Percentiles rank a stretch among this genome's conserved stretches.
Conservation (phyloP, 2,797 vertebrate species). For the Meriones psammophilus region DNA sequence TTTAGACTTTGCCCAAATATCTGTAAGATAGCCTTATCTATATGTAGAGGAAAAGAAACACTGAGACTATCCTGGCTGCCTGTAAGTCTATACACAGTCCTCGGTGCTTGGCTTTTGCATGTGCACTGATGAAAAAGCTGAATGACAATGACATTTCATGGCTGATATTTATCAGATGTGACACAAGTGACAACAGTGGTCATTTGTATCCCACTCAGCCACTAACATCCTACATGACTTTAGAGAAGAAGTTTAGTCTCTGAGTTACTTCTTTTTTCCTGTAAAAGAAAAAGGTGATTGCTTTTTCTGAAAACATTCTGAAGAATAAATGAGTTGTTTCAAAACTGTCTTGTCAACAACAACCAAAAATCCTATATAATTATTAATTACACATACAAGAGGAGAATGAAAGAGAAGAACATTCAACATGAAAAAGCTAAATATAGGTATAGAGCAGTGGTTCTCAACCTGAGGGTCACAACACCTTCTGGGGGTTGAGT, state of each 20-base stretch:
- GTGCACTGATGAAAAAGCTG: too few species aligned
- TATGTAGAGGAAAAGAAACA: too few species aligned
- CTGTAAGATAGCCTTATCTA: too few species aligned
- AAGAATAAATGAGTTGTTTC: constrained; percentile 53
- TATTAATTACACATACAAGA: constrained; percentile 39
- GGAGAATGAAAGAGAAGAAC: constrained; percentile 34
- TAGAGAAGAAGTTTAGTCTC: neutral
- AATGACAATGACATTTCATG: too few species aligned
- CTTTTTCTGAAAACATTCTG: neutral
- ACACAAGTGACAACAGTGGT: too few species aligned
- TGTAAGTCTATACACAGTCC: too few species aligned
- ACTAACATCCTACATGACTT: neutral
- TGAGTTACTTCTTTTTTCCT: neutral
- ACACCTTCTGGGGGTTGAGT: neutral
- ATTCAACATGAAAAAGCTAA: constrained; percentile 53
- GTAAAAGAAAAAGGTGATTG: neutral
- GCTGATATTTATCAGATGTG: too few species aligned
- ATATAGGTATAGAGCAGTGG: neutral
- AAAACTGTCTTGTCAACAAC: neutral
- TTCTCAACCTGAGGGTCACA: neutral
- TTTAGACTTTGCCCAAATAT: too few species aligned
- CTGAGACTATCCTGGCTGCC: too few species aligned
- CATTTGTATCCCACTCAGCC: too few species aligned
- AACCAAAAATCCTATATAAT: neutral
- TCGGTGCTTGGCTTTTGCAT: too few species aligned